Evolutionary conservation across 2,113 vertebrate species (phyloP), one percentile per base, ranked within the genome.

Genomic region (Ailurus styani): DNA sequence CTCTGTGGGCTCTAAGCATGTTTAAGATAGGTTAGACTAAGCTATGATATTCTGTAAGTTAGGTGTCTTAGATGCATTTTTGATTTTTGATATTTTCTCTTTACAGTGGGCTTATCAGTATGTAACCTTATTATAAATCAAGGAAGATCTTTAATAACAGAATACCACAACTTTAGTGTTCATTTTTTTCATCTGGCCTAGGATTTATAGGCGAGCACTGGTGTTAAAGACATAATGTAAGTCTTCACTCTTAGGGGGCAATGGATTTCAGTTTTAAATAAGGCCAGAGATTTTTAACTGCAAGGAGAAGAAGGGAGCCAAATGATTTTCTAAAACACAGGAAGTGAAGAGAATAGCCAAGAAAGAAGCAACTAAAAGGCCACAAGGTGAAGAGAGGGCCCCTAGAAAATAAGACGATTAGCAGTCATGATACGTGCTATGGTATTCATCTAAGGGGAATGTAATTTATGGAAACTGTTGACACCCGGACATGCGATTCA

Each of bases 251-350:
- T 47, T 34, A n/a, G 29, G 52, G 64, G 37, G 66, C 84, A 95
- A 70, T 40, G 14, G 21, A 96, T 78, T 78, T 97, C 55, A 82
- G 45, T 86, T 94, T 93, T 87, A 91, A 91, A 89, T 77, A 57
- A 93, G 40, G 12, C 5, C 17, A 29, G 37, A 75, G 25, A 83
- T 31, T 90, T 90, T 96, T 47, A 78, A 62, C 25, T 66, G 34
- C 42, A 66, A 82, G 72, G 34, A 92, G 42, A 84, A 55, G 37
- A 68, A 45, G 29, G 54, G 9, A 13, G 18, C 17, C 37, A 85
- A 85, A 55, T 31, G 12, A 82, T 88, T 85, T 82, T 79, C 45
- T 73, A 31, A 96, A 79, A 78, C 20, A 78, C 66, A 45, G 6
- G 2, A 54, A 57, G 17, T 12, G 11, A 81, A 64, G 50, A 72